Evolutionary conservation across 2,888 invertebrate species (phyloP).

Genomic region (Shargacucullia verbasci): DNA sequence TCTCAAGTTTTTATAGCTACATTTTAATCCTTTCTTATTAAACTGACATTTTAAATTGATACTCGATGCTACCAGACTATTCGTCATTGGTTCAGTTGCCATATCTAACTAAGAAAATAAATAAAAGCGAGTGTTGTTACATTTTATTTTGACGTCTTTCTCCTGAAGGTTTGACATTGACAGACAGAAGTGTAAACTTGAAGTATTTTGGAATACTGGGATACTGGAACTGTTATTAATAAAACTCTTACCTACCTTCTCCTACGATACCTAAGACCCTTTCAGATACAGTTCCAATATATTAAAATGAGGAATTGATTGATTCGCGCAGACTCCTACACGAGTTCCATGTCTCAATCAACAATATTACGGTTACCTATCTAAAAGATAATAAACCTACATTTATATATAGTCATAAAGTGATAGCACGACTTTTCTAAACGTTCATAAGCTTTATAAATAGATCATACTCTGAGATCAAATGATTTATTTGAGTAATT

Average conservation of each 20-base stretch:
- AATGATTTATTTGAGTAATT: slow-evolving; percentile 83
- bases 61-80: too few relatives aligned
- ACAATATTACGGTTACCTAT: slow-evolving; percentile 41
- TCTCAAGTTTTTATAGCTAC: too few relatives aligned
- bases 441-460: slow-evolving; percentile 53
- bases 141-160: too few relatives aligned
- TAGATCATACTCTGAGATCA: slow-evolving; percentile 65
- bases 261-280: too few relatives aligned
- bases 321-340: slow-evolving; percentile 6
- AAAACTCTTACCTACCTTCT: background rate
- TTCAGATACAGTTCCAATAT: background rate
- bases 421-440: slow-evolving; percentile 45
- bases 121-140: too few relatives aligned
- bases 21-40: too few relatives aligned
- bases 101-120: too few relatives aligned
- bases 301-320: slow-evolving; percentile 4
- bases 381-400: slow-evolving; percentile 40
- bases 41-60: too few relatives aligned
- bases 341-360: slow-evolving; percentile 21
- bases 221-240: slow-evolving; percentile 2
- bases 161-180: too few relatives aligned
- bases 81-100: too few relatives aligned
- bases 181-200: too few relatives aligned
- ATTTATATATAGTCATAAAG: slow-evolving; percentile 46
- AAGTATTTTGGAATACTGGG: too few relatives aligned